phyloP scores from a whole-genome alignment of 2,113 vertebrate species.

The Elgaria multicarinata region DNA sequence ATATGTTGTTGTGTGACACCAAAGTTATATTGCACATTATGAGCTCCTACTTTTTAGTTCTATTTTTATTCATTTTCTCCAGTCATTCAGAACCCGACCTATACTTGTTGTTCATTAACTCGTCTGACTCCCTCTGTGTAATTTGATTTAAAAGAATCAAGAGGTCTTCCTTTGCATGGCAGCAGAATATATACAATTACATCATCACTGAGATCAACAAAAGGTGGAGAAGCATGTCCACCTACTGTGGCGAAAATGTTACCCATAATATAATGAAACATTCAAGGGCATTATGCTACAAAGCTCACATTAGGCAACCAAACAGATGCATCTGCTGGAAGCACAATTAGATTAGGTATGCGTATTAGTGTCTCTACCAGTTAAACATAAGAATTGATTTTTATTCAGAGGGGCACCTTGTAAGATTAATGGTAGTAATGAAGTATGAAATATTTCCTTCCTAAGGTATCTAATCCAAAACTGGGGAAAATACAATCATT shows the following conservation, averaged over 20 bases:
- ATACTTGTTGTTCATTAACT: slow-evolving; percentile 11
- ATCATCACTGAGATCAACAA: slow-evolving; percentile 27
- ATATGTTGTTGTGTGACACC: neutral
- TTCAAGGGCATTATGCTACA: slow-evolving; percentile 41
- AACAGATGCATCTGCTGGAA: slow-evolving; percentile 64
- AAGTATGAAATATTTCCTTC: slow-evolving; percentile 70
- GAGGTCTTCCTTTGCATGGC: neutral
- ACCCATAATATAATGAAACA: slow-evolving; percentile 31
- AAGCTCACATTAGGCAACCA: slow-evolving; percentile 33
- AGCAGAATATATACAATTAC: slow-evolving; percentile 20
- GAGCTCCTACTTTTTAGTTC: neutral
- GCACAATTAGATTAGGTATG: slow-evolving; percentile 60
- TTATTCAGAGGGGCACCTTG: slow-evolving; percentile 68
- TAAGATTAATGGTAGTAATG: slow-evolving; percentile 72
- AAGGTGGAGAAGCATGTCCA: slow-evolving; percentile 25
- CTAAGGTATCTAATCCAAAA: slow-evolving; percentile 62
- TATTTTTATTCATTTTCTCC: neutral
- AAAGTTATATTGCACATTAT: neutral
- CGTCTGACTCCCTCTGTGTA: neutral
- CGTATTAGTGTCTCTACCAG: slow-evolving; percentile 52
- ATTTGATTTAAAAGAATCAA: slow-evolving; percentile 20
- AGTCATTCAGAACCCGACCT: neutral
- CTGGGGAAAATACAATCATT: slow-evolving; percentile 60
- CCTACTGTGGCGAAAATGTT: slow-evolving; percentile 8
- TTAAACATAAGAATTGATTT: slow-evolving; percentile 70